Evolutionary conservation across 2,113 vertebrate species (phyloP).

Genomic region (Bombycilla garrulus): DNA sequence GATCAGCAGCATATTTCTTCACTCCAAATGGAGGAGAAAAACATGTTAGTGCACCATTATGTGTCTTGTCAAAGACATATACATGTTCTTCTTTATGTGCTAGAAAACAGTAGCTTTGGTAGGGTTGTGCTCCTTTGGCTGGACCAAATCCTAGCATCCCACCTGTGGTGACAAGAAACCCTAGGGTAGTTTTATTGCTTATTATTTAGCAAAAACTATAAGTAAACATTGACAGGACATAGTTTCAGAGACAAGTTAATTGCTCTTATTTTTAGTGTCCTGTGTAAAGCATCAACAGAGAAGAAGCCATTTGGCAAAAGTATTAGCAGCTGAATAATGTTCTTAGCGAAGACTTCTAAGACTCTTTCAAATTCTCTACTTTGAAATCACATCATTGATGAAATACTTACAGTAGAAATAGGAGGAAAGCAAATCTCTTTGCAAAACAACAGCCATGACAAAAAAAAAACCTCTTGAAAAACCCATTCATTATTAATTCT

Average conservation of each 20-base stretch:
- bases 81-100: not conserved
- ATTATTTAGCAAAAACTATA: not conserved
- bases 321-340: not conserved
- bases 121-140: not conserved
- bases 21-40: not conserved
- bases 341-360: not conserved
- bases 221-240: conserved; percentile 23
- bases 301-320: not conserved
- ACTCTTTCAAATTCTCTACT: not conserved
- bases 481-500: not conserved
- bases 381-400: not conserved
- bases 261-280: not conserved
- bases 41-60: not conserved
- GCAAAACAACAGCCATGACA: not conserved
- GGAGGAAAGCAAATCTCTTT: not conserved
- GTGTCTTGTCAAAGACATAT: not conserved
- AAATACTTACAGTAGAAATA: not conserved
- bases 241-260: not conserved
- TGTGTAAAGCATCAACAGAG: not conserved
- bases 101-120: not conserved
- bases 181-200: not conserved
- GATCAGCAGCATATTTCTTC: not conserved
- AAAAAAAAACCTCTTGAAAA: not conserved
- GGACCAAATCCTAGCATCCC: not conserved
- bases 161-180: not conserved